Evolutionary conservation across 2,797 vertebrate genomes (phyloP), one percentile per base, ranked within the genome.

Genomic region (Okamejei kenojei): DNA sequence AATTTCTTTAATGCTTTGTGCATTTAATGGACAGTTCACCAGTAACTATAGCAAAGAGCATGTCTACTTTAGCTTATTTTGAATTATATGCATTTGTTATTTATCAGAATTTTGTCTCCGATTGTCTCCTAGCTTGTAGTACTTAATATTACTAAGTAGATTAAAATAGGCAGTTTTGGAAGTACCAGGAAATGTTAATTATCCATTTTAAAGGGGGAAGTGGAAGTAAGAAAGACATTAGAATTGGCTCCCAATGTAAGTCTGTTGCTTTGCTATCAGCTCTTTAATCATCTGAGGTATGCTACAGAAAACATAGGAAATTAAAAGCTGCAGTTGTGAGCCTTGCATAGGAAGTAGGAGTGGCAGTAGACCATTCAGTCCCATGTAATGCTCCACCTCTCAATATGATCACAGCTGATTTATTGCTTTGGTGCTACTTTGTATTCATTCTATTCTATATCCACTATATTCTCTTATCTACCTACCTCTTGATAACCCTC

Each of bases 51-150:
- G 65, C 73, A 91, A 74, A 92, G 19, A 58, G 45, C 71, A 26
- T 3, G 71, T 76, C 90, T 92, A 17, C 11, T 92, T 92, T 76
- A 29, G 73, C 38, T 76, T 38, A 13, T 92, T 73, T 73, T 92
- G 45, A 38, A n/a, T 74, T 35, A 58, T 38, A 1, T 76, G 11
- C 68, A 92, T 92, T 92, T 54, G 6, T 54, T 90, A 71, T 71
- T 91, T 45, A 90, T 92, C 38, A 54, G 38, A 13, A 92, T 54
- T 92, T 76, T 5, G 54, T 92, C 11, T 58, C 35, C 90, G 29
- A 74, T 54, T 73, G 90, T 73, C 74, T 92, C 26, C 74, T 92
- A 92, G 90, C n/a, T 74, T 92, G 38, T 76, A 76, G 35, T 92
- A 71, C 71, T 76, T 92, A 76, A 76, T 71, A 26, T 54, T 92